Conservation (phyloP, 2,888 invertebrate genomes). For the Parasteatoda lunata region DNA sequence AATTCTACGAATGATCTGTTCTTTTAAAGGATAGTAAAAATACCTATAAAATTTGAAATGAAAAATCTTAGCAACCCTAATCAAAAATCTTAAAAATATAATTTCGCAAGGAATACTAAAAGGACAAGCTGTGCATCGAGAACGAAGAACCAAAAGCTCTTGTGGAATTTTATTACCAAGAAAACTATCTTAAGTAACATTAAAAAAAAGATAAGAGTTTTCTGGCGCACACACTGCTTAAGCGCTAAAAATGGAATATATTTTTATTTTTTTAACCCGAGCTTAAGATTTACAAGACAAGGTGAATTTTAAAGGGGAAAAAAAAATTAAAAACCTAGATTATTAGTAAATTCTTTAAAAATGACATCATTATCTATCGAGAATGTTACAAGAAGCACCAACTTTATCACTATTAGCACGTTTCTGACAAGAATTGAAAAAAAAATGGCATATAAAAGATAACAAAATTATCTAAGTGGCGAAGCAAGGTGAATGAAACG, state of each 20-base stretch:
- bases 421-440: neutral
- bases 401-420: neutral
- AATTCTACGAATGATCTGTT: too few relatives aligned
- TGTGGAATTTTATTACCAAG: neutral
- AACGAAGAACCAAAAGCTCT: neutral
- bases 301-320: neutral
- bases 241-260: neutral
- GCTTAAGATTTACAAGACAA: neutral
- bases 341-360: neutral
- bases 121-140: neutral
- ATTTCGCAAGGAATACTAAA: too few relatives aligned
- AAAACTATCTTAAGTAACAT: neutral
- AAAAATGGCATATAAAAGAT: neutral
- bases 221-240: neutral
- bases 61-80: too few relatives aligned
- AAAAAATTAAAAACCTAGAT: neutral
- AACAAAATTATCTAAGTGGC: neutral
- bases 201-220: neutral
- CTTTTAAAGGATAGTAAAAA: too few relatives aligned
- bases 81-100: too few relatives aligned
- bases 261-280: neutral
- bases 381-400: neutral
- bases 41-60: too few relatives aligned
- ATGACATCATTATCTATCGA: neutral
- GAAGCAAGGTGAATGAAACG: too few relatives aligned